Base-by-base conservation (phyloP, 2,113 vertebrate genomes). In the Indri indri region DNA sequence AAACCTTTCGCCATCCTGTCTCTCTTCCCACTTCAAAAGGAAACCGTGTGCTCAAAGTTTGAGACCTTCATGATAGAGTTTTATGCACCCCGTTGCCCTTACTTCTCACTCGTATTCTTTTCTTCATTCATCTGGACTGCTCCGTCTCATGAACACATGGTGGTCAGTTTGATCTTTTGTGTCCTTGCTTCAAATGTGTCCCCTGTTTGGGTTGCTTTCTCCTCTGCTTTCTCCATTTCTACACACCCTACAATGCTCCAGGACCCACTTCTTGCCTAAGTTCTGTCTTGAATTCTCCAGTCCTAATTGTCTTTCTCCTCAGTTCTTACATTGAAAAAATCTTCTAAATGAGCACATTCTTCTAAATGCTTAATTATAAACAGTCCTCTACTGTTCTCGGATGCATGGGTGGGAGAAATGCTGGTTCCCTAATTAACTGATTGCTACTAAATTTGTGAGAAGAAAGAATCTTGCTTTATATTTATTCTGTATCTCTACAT, bases 21-120 rank as follows among this genome's bases (percentile, higher is more conserved):
- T 50, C n/a, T 65, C 61, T 83, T 66, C 9, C 74, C 10, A 27
- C 6, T 63, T 50, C 42, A 83, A 84, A 77, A 37, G 37, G 13
- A 70, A 91, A 30, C 30, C n/a, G 27, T 37, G 23, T 34, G 0
- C 4, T 50, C 9, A 12, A 42, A 87, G 42, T 7, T 30, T 16
- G 50, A 68, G 63, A 65, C 8, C 10, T 37, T 23, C 7, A 0
- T 18, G 0, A 12, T 2, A 50, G 54, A 40, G 27, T 50, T 52
- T 1, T 25, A 30, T 2, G 14, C 0, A 25, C 25, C 4, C 63
- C 3, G 4, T 14, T 9, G 50, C 14, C 47, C 45, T n/a, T 12
- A 18, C 14, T 86, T 57, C 54, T 70, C 63, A 2, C 22, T 84
- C 34, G 57, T 3, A 1, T 23, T 37, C 37, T 8, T 50, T n/a